Percentiles rank a stretch among this genome's conserved stretches.
phyloP scores from a whole-genome alignment of 2,797 vertebrate genomes.

The Smutsia temminckii region DNA sequence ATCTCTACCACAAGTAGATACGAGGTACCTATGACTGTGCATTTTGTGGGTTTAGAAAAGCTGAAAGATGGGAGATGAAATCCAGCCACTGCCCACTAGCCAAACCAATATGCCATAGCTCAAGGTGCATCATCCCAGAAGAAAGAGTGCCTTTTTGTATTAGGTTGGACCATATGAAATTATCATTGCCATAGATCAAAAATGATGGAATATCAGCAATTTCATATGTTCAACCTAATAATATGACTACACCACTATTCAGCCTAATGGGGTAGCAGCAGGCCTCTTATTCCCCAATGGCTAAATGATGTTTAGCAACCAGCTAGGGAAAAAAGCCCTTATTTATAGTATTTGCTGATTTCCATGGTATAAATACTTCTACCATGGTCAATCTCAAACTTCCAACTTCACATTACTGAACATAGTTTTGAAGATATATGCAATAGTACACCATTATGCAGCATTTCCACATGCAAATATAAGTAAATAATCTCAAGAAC shows the following conservation, averaged over 20 bases:
- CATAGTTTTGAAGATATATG: background rate
- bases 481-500: background rate
- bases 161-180: background rate
- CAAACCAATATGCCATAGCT: background rate
- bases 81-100: background rate
- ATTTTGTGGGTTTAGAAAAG: conserved; percentile 38
- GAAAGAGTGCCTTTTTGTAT: background rate
- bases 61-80: background rate
- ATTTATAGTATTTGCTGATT: conserved; percentile 13
- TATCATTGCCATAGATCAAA: conserved; percentile 18
- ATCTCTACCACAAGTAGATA: background rate
- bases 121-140: background rate
- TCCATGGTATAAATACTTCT: background rate
- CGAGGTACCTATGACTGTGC: background rate
- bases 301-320: background rate
- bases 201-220: background rate
- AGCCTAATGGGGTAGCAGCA: background rate
- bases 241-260: background rate
- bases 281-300: background rate
- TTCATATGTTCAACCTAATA: conserved; percentile 18
- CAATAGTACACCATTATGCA: background rate
- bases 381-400: background rate
- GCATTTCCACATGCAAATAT: conserved; percentile 30
- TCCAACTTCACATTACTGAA: background rate
- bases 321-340: background rate